Conservation (phyloP, 2,797 vertebrate genomes). For the Poeciliopsis presidionis region DNA sequence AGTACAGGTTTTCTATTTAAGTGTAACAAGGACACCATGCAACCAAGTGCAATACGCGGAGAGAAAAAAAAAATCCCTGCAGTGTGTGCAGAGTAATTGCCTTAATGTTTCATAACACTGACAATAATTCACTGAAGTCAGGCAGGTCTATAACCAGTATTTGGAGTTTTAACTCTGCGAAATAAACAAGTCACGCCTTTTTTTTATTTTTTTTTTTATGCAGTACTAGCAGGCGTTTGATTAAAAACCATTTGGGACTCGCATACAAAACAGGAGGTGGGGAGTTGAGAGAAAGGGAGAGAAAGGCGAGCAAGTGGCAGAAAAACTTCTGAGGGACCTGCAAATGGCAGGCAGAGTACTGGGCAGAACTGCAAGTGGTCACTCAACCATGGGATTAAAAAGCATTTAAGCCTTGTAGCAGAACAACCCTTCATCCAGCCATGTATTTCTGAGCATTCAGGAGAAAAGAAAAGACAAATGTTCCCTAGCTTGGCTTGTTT, state of each 20-base stretch:
- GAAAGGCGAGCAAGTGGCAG: constrained; percentile 43
- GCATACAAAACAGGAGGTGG: constrained; percentile 64
- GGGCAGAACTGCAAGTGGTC: constrained; percentile 75
- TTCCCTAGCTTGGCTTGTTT: constrained; percentile 54
- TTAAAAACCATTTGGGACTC: constrained; percentile 67
- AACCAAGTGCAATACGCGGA: constrained; percentile 66
- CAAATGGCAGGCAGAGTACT: constrained; percentile 65
- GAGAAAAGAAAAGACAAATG: constrained; percentile 63
- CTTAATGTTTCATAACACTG: constrained; percentile 63
- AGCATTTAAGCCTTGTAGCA: constrained; percentile 80
- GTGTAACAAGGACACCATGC: constrained; percentile 64
- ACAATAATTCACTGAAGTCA: constrained; percentile 57
- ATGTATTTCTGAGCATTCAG: constrained; percentile 68
- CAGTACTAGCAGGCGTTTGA: constrained; percentile 67
- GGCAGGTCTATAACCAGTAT: constrained; percentile 48
- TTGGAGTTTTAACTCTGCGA: constrained; percentile 56
- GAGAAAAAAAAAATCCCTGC: constrained; percentile 48
- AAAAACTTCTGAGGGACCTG: constrained; percentile 68
- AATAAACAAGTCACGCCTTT: constrained; percentile 60
- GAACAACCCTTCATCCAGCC: constrained; percentile 41
- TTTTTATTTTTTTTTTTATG: constrained; percentile 32
- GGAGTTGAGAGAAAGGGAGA: constrained; percentile 19
- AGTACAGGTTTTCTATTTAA: constrained; percentile 68
- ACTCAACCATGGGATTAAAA: constrained; percentile 84
- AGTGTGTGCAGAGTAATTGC: constrained; percentile 56